Evolutionary conservation across 2,113 vertebrate genomes (phyloP).

Genomic region (Epinephelus fuscoguttatus): DNA sequence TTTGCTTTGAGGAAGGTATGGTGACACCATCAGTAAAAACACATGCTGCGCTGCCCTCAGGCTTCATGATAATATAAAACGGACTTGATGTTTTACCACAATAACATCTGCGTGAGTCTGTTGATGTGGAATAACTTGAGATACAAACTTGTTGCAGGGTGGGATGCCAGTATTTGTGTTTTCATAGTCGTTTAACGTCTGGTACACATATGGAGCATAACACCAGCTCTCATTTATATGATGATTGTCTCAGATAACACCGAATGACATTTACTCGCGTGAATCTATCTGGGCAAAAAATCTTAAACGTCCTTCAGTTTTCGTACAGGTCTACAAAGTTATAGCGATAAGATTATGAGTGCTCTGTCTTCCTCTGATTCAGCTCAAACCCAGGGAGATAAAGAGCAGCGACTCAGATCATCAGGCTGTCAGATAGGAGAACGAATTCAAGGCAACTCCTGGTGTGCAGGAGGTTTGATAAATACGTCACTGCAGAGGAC

Average conservation of each 20-base stretch:
- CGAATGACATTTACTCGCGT: conserved; percentile 31
- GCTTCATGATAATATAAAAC: conserved; percentile 38
- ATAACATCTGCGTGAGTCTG: conserved; percentile 20
- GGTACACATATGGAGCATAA: neutral
- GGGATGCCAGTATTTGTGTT: conserved; percentile 15
- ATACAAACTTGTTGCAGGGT: conserved; percentile 35
- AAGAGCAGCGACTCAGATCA: conserved; percentile 64
- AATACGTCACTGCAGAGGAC: conserved; percentile 66
- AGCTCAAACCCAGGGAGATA: conserved; percentile 62
- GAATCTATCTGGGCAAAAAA: conserved; percentile 19
- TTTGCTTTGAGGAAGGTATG: neutral
- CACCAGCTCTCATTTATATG: neutral
- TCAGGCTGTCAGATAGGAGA: conserved; percentile 64
- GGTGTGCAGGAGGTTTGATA: conserved; percentile 63
- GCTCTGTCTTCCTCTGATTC: conserved; percentile 53
- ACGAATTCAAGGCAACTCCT: conserved; percentile 65
- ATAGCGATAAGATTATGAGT: conserved; percentile 53
- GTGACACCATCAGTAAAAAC: conserved; percentile 37
- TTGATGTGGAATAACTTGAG: conserved; percentile 7
- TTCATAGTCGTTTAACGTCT: conserved; percentile 3
- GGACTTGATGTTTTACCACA: conserved; percentile 43
- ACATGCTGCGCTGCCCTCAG: conserved; percentile 17
- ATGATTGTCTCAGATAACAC: conserved; percentile 25
- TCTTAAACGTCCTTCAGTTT: conserved; percentile 50
- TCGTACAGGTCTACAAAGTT: conserved; percentile 31